phyloP scores from a whole-genome alignment of 2,113 vertebrate species.

The Genyomyrus donnyi region DNA sequence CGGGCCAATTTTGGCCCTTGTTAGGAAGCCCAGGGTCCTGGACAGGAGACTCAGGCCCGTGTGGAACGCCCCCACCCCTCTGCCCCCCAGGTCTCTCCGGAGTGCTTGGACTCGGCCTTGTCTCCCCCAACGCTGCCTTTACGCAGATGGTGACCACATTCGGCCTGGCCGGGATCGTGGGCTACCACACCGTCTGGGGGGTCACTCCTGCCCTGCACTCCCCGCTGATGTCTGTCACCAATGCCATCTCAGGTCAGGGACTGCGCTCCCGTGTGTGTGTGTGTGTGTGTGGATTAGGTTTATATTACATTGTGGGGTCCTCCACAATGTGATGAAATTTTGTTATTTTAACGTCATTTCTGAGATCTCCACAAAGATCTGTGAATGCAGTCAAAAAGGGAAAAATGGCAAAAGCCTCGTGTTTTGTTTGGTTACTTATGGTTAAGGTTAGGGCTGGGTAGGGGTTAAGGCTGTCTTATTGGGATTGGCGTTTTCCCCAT shows the following conservation, averaged over 20 bases:
- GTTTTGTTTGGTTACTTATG: neutral
- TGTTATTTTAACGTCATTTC: no score
- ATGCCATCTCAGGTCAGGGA: conserved; percentile 87
- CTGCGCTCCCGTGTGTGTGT: neutral
- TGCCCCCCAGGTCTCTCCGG: conserved; percentile 37
- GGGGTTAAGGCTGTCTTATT: neutral
- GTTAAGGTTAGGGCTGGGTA: neutral
- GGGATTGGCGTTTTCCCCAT: neutral
- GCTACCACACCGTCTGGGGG: conserved; percentile 97
- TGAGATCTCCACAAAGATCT: neutral
- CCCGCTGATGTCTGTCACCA: conserved; percentile 97
- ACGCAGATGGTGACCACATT: conserved; percentile 94
- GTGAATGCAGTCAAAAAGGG: neutral
- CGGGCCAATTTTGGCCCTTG: neutral
- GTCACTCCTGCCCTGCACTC: conserved; percentile 94
- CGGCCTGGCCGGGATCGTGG: conserved; percentile 91
- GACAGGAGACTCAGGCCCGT: neutral
- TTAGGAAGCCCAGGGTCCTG: neutral
- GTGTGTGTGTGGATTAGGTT: neutral
- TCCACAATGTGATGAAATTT: neutral
- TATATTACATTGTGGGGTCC: neutral
- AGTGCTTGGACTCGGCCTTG: conserved; percentile 69
- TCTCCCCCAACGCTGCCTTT: conserved; percentile 79
- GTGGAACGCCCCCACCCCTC: neutral
- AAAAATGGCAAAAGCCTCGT: neutral